Evolutionary conservation across 35 echinoderm and acorn worm genomes (phyloP).

Genomic region (Heliocidaris erythrogramma): DNA sequence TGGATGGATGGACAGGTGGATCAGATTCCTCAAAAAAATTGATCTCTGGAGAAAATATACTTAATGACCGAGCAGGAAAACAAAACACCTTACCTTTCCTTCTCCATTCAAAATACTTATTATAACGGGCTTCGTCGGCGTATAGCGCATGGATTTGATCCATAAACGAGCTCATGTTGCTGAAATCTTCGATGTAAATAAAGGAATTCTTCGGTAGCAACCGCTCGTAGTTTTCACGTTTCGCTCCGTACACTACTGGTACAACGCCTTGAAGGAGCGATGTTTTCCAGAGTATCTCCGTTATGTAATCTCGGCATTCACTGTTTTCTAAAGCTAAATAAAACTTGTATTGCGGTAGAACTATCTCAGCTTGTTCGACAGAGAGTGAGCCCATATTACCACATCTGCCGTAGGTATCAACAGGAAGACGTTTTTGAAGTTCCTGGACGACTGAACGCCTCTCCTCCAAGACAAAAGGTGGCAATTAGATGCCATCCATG

Average conservation of each 20-base stretch:
- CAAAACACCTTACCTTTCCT: background rate
- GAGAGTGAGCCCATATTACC: slow-evolving; percentile 37
- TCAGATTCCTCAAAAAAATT: background rate
- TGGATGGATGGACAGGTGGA: background rate
- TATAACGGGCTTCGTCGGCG: slow-evolving; percentile 50
- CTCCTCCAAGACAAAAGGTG: slow-evolving; percentile 56
- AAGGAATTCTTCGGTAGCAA: slow-evolving; percentile 65
- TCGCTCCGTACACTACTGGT: slow-evolving; percentile 66
- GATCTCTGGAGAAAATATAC: background rate
- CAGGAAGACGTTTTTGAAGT: slow-evolving; percentile 42
- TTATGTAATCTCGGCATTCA: slow-evolving; percentile 76
- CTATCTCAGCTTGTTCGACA: background rate
- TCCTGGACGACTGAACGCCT: slow-evolving; percentile 34
- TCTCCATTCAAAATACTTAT: slow-evolving; percentile 60
- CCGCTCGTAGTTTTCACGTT: slow-evolving; percentile 52
- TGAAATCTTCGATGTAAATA: slow-evolving; percentile 65
- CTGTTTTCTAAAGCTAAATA: slow-evolving; percentile 70
- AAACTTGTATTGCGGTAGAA: slow-evolving; percentile 54
- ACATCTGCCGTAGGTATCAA: slow-evolving; percentile 67
- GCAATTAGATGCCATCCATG: slow-evolving; percentile 68
- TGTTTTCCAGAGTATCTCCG: slow-evolving; percentile 66
- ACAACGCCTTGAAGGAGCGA: slow-evolving; percentile 32
- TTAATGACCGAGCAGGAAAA: background rate
- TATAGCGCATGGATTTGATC: slow-evolving; percentile 46
- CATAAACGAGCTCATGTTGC: slow-evolving; percentile 45